Evolutionary conservation across 1,140 invertebrate genomes (phyloP).

Genomic region (Ctenoplectra terminalis): DNA sequence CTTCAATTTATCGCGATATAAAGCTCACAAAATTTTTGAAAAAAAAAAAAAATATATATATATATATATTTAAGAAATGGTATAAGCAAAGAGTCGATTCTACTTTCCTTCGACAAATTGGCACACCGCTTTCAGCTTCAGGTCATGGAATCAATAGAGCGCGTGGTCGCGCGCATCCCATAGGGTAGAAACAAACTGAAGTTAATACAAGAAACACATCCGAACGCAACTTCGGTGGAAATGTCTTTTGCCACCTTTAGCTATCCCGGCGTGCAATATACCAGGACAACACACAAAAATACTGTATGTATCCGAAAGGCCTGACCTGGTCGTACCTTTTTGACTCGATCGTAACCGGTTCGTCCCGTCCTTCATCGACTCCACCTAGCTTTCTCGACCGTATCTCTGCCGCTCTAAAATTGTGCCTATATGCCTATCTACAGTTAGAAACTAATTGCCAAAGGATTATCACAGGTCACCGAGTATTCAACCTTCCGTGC

Average conservation of each 20-base stretch:
- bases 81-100: conserved; percentile 40
- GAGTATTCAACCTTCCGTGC: conserved; percentile 77
- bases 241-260: conserved; percentile 22
- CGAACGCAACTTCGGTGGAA: conserved; percentile 12
- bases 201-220: conserved; percentile 25
- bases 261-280: conserved; percentile 37
- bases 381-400: conserved; percentile 55
- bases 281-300: conserved; percentile 49
- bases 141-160: conserved; percentile 70
- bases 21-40: too few relatives aligned
- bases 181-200: conserved; percentile 62
- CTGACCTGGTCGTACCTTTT: conserved; percentile 65
- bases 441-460: conserved; percentile 76
- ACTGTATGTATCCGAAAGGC: conserved; percentile 53
- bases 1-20: not conserved
- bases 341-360: conserved; percentile 67
- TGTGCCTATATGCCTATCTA: conserved; percentile 66
- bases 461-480: conserved; percentile 78
- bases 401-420: conserved; percentile 61
- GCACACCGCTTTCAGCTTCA: conserved; percentile 56
- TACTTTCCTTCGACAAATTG: conserved; percentile 67
- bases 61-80: conserved; percentile 6
- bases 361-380: conserved; percentile 52
- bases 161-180: conserved; percentile 68
- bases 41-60: too few relatives aligned